Evolutionary conservation across 2,888 invertebrate species (phyloP).

Genomic region (Mylabris sibirica): DNA sequence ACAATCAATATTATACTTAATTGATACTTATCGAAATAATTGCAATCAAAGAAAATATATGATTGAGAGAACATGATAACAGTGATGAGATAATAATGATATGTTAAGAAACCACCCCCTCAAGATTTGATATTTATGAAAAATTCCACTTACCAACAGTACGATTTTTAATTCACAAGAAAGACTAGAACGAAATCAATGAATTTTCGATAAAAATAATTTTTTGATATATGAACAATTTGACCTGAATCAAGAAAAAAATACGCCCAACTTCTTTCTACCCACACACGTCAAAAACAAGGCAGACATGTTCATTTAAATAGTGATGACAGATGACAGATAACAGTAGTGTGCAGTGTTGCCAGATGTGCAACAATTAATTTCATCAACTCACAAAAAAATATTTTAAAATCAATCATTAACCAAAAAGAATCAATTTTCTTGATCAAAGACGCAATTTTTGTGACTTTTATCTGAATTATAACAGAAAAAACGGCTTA

Average conservation of each 20-base stretch:
- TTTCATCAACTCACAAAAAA: too few species aligned
- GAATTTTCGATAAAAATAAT: neutral
- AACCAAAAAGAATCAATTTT: too few species aligned
- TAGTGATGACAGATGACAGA: conserved; percentile 36
- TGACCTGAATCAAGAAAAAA: conserved; percentile 51
- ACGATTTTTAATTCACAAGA: neutral
- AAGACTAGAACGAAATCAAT: neutral
- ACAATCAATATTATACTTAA: neutral
- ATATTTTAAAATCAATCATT: too few species aligned
- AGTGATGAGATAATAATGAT: neutral
- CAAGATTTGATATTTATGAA: neutral
- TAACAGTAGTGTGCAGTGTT: conserved; percentile 15
- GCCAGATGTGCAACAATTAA: too few species aligned
- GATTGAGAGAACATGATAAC: neutral
- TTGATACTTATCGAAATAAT: neutral
- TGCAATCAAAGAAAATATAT: neutral
- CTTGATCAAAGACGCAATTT: too few species aligned
- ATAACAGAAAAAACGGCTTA: too few species aligned
- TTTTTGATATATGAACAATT: conserved; percentile 40
- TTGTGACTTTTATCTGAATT: too few species aligned
- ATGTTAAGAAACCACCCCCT: neutral
- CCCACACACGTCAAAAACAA: conserved; percentile 57
- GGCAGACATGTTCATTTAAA: conserved; percentile 52
- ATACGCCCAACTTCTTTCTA: conserved; percentile 35
- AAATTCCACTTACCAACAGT: neutral